Conservation (phyloP, 1,140 invertebrate genomes). For the Antheraea mylitta region DNA sequence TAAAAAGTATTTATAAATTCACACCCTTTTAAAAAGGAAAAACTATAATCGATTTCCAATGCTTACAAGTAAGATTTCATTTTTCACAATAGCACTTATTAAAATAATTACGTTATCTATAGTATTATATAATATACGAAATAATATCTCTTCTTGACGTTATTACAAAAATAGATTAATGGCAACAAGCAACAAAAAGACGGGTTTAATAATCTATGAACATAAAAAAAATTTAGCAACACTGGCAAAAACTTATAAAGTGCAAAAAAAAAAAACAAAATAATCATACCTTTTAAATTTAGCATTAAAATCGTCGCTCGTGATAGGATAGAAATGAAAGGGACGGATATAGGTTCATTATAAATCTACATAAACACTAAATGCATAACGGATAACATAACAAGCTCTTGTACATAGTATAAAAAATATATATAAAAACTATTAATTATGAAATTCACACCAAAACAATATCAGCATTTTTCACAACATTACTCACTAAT, state of each 20-base stretch:
- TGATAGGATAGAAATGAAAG: constrained; percentile 42
- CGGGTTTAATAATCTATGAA: no score
- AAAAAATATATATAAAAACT: not conserved
- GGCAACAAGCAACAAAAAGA: no score
- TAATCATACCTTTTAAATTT: constrained; percentile 60
- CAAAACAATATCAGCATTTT: constrained; percentile 13
- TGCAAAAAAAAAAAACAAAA: constrained; percentile 31
- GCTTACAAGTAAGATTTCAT: no score
- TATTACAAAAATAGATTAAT: no score
- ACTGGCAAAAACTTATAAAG: not conserved
- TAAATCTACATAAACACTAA: constrained; percentile 14
- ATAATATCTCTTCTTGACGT: no score
- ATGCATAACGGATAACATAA: constrained; percentile 10
- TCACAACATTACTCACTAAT: constrained; percentile 48
- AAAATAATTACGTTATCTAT: no score
- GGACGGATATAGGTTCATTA: constrained; percentile 53
- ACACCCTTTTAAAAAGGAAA: no score
- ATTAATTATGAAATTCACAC: constrained; percentile 34
- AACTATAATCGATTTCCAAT: no score
- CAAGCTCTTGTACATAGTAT: constrained; percentile 5
- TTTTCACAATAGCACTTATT: no score
- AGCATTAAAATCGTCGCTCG: constrained; percentile 56
- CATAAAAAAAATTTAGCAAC: not conserved
- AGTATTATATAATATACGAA: no score
- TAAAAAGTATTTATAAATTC: no score